A percentile compares a stretch with the other conserved stretches of the same genome.
These are phyloP conservation scores for Eupeodes luniger DNA, from an alignment of 2,888 invertebrate genomes.

Conservation along the genomic window DNA sequence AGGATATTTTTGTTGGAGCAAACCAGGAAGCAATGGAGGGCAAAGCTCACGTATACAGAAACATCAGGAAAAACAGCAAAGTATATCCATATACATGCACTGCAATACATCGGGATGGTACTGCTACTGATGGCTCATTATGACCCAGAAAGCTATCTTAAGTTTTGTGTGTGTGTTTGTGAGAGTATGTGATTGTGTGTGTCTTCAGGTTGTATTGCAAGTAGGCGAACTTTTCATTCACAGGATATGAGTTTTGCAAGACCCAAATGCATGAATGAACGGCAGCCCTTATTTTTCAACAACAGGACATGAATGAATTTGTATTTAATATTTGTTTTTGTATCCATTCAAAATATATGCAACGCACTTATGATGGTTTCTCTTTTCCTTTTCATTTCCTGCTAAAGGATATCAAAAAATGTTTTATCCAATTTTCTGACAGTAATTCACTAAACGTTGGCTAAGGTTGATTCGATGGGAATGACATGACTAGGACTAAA, in stretches of 20 bases:
- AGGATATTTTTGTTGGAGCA: constrained; percentile 3
- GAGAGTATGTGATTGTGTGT: not conserved
- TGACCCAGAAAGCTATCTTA: constrained; percentile 71
- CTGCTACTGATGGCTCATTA: constrained; percentile 10
- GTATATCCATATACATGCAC: not conserved
- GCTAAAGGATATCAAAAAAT: not conserved
- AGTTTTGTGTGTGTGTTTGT: constrained; percentile 6
- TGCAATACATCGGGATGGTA: not conserved
- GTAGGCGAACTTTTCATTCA: constrained; percentile 66
- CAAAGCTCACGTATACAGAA: constrained; percentile 48
- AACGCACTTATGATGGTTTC: not conserved
- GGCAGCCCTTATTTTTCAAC: constrained; percentile 33
- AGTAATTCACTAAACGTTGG: constrained; percentile 38
- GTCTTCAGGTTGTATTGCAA: constrained; percentile 14
- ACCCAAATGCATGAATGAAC: constrained; percentile 64
- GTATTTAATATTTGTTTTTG: constrained; percentile 8
- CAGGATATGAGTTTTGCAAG: constrained; percentile 57
- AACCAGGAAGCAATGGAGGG: constrained; percentile 52
- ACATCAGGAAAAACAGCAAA: not conserved
- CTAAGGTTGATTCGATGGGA: not conserved
- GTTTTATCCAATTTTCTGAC: constrained; percentile 24
- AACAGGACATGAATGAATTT: constrained; percentile 64
- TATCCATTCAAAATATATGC: not conserved
- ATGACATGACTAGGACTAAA: not conserved
- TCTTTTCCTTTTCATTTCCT: not conserved